Conservation (phyloP, 2,113 vertebrate species). For the Corynorhinus townsendii region DNA sequence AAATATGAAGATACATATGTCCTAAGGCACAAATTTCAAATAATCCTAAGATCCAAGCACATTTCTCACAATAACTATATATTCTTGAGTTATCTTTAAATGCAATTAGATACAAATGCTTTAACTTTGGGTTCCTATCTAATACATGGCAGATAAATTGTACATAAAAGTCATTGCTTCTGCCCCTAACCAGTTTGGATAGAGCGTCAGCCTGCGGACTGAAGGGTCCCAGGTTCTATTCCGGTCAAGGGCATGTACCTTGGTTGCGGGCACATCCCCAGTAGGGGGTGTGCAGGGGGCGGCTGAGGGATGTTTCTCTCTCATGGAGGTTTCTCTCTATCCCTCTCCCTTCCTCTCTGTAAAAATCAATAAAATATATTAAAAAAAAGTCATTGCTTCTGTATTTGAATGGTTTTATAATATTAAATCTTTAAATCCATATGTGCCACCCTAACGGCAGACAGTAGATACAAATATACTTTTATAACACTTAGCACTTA, state of each 20-base stretch:
- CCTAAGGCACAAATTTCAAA: conserved; percentile 24
- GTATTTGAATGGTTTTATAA: not conserved
- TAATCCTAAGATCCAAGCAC: not conserved
- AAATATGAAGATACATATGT: not conserved
- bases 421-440: not conserved
- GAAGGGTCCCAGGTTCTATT: too few relatives aligned
- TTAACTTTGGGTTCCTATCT: not conserved
- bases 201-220: too few relatives aligned
- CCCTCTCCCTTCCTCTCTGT: too few relatives aligned
- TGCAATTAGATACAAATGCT: not conserved
- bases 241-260: too few relatives aligned
- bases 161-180: not conserved
- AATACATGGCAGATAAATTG: not conserved
- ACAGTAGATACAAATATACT: not conserved
- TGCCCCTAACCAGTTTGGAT: not conserved
- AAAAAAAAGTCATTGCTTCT: not conserved
- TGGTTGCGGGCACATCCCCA: too few relatives aligned
- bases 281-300: too few relatives aligned
- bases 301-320: too few relatives aligned
- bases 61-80: not conserved
- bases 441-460: not conserved
- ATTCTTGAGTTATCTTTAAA: not conserved
- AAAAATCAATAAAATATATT: too few relatives aligned
- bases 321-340: too few relatives aligned
- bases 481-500: not conserved